These are phyloP conservation scores for Hozukius guyotensis DNA, from an alignment of 2,797 vertebrate species.

Conservation along the genomic window DNA sequence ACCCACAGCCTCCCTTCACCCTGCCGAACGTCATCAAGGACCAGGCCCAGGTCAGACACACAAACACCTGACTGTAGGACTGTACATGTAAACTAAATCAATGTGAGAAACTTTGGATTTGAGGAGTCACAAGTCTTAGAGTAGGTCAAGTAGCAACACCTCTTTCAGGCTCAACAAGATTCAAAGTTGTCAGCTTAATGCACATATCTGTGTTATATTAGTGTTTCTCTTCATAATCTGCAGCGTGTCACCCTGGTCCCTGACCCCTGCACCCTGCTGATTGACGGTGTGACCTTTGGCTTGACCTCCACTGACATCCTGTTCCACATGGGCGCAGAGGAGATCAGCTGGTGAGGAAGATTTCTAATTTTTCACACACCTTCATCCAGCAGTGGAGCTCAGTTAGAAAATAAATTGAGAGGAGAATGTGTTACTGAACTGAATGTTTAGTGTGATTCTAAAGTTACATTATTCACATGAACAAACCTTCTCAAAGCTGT, in stretches of 20 bases:
- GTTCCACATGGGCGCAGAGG: conserved; percentile 93
- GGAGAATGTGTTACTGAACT: neutral
- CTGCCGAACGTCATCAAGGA: conserved; percentile 81
- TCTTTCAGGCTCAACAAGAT: neutral
- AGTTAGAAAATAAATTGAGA: neutral
- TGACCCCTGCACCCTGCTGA: conserved; percentile 91
- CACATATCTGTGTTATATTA: neutral
- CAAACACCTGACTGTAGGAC: neutral
- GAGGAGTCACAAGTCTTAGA: neutral
- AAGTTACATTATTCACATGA: neutral
- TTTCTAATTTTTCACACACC: neutral
- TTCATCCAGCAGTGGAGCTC: neutral
- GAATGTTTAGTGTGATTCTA: neutral
- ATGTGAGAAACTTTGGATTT: neutral
- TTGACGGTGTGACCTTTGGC: conserved; percentile 87
- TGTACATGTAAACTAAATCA: neutral
- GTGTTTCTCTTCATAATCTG: neutral
- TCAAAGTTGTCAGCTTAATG: neutral
- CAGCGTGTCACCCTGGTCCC: conserved; percentile 89
- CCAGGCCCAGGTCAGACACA: conserved; percentile 79
- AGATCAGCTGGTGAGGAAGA: conserved; percentile 89
- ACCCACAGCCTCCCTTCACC: conserved; percentile 91
- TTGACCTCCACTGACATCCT: conserved; percentile 93
- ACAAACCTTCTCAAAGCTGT: neutral
- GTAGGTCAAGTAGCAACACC: neutral